Conservation (phyloP, 2,797 vertebrate species). For the Tapera naevia region DNA sequence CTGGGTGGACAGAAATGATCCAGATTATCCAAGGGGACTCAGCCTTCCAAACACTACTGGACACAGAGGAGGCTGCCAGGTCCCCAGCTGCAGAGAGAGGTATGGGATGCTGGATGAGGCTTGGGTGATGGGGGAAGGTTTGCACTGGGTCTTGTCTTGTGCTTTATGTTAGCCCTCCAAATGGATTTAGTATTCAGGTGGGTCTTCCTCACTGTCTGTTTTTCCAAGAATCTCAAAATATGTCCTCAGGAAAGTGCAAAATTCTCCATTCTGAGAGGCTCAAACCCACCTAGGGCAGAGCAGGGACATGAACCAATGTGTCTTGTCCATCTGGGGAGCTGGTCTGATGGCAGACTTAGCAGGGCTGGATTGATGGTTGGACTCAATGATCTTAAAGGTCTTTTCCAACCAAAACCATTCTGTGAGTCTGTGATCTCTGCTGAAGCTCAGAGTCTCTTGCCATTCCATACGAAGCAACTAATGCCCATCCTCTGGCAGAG, state of each 20-base stretch:
- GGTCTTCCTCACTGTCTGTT: not conserved
- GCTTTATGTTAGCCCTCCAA: not conserved
- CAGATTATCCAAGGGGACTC: not conserved
- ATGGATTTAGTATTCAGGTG: not conserved
- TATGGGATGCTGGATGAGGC: not conserved
- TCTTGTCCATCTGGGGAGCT: not conserved
- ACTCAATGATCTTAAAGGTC: too few species aligned
- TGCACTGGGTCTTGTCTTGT: not conserved
- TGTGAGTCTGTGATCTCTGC: not conserved
- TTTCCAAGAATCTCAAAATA: not conserved
- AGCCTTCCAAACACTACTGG: not conserved
- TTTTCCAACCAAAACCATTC: too few species aligned
- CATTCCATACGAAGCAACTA: not conserved
- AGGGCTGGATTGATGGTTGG: too few species aligned
- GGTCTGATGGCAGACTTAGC: too few species aligned
- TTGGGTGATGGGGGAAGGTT: not conserved
- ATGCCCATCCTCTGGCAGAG: too few species aligned
- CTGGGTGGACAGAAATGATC: not conserved
- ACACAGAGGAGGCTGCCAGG: accelerated
- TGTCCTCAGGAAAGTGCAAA: not conserved
- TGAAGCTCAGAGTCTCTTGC: not conserved
- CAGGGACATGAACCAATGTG: not conserved
- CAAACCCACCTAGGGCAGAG: not conserved
- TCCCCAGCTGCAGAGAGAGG: not conserved
- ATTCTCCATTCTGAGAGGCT: accelerated